Conservation (phyloP, 1,140 invertebrate genomes). For the Triops cancriformis region DNA sequence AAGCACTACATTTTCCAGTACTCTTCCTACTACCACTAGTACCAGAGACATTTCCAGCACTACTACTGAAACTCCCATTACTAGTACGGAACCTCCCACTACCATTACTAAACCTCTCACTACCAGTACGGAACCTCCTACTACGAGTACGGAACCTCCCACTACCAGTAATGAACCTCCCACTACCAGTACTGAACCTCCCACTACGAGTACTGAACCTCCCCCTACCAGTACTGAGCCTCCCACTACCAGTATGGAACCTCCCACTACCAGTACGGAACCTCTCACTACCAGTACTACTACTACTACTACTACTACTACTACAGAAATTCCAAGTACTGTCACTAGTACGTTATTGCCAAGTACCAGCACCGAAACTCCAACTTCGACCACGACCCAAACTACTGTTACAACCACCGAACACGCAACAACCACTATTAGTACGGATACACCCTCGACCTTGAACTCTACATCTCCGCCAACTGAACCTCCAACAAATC, state of each 20-base stretch:
- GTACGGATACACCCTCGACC: background rate
- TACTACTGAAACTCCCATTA: background rate
- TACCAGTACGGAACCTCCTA: background rate
- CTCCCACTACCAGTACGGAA: background rate
- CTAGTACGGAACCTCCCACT: background rate
- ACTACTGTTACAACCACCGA: background rate
- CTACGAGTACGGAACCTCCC: background rate
- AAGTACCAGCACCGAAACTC: background rate
- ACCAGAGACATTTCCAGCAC: background rate
- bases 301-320: background rate
- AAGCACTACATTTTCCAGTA: no score
- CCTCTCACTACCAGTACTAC: background rate
- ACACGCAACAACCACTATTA: background rate
- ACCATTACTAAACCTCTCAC: background rate
- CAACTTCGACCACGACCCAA: background rate
- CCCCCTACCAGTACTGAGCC: background rate
- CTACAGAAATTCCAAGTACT: background rate
- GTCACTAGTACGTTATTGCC: background rate
- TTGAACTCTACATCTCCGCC: background rate
- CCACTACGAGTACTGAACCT: background rate
- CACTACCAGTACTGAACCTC: background rate
- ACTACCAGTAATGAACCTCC: background rate
- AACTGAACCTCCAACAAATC: background rate
- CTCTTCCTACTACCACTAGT: no score
- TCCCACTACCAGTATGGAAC: background rate